Percentiles rank a stretch among this genome's conserved stretches.
These are phyloP conservation scores for Pangasius macronema DNA, from an alignment of 2,797 vertebrate species.

Conservation along the genomic window DNA sequence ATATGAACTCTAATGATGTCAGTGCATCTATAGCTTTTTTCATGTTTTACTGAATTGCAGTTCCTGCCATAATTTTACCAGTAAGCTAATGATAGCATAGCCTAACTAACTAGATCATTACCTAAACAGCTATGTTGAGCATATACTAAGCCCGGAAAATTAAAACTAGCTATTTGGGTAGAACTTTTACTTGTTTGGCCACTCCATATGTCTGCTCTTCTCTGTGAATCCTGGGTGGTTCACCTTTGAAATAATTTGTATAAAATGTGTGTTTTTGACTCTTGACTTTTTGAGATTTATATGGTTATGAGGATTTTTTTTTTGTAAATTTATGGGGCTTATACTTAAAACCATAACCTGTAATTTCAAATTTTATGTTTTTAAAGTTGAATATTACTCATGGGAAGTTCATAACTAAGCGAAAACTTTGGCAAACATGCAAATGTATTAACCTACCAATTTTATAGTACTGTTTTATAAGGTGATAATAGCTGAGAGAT, in stretches of 20 bases:
- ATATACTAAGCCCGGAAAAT: not conserved
- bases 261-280: not conserved
- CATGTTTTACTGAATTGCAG: not conserved
- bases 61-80: not conserved
- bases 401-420: not conserved
- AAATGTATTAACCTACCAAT: not conserved
- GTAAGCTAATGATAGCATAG: not conserved
- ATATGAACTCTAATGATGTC: not conserved
- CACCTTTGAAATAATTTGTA: not conserved
- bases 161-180: not conserved
- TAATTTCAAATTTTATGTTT: not conserved
- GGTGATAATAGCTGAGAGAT: slow-evolving; percentile 14
- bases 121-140: not conserved
- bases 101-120: not conserved
- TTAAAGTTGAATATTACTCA: not conserved
- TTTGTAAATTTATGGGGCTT: not conserved
- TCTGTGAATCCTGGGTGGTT: not conserved
- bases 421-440: not conserved
- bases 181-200: not conserved
- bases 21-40: not conserved
- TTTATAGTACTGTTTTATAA: not conserved
- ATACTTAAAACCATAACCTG: not conserved
- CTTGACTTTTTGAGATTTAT: not conserved
- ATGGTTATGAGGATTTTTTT: not conserved
- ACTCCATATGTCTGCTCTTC: no score